Evolutionary conservation across 2,888 invertebrate genomes (phyloP).

Genomic region (Monoplex corrugatus): DNA sequence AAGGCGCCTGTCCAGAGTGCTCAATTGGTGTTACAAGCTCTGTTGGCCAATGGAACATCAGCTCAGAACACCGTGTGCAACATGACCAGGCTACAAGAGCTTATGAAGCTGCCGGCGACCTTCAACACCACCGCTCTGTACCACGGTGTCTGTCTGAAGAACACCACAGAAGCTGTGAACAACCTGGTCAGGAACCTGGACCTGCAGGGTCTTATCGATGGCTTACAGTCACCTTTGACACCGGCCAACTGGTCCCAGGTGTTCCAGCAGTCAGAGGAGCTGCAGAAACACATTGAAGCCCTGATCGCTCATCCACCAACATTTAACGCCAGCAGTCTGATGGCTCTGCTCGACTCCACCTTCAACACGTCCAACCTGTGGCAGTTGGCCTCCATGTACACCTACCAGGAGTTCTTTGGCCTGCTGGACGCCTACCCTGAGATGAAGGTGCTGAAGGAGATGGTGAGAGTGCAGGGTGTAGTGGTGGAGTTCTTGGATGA

Average conservation of each 20-base stretch:
- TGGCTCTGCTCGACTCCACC: constrained; percentile 8
- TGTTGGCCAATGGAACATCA: constrained; percentile 48
- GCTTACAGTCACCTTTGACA: constrained; percentile 24
- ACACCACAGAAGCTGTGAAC: constrained; percentile 50
- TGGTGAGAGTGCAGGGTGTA: constrained; percentile 45
- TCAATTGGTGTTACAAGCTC: constrained; percentile 54
- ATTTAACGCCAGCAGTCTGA: constrained; percentile 39
- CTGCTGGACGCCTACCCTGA: neutral
- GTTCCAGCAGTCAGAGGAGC: constrained; percentile 54
- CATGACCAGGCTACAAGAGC: constrained; percentile 47
- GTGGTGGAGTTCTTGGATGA: constrained; percentile 56
- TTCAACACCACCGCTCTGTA: constrained; percentile 58
- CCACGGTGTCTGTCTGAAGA: constrained; percentile 55
- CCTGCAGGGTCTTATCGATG: constrained; percentile 48
- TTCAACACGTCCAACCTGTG: constrained; percentile 51
- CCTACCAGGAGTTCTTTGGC: neutral
- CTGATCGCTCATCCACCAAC: constrained; percentile 58
- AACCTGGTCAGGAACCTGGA: constrained; percentile 54
- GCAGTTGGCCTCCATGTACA: constrained; percentile 40
- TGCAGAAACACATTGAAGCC: constrained; percentile 52
- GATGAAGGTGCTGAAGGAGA: neutral
- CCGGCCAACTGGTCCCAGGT: constrained; percentile 59
- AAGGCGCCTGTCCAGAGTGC: constrained; percentile 59
- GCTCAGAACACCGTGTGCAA: constrained; percentile 53
- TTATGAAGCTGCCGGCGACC: constrained; percentile 53